phyloP scores from a whole-genome alignment of 1,140 invertebrate species.

The Planococcus citri region DNA sequence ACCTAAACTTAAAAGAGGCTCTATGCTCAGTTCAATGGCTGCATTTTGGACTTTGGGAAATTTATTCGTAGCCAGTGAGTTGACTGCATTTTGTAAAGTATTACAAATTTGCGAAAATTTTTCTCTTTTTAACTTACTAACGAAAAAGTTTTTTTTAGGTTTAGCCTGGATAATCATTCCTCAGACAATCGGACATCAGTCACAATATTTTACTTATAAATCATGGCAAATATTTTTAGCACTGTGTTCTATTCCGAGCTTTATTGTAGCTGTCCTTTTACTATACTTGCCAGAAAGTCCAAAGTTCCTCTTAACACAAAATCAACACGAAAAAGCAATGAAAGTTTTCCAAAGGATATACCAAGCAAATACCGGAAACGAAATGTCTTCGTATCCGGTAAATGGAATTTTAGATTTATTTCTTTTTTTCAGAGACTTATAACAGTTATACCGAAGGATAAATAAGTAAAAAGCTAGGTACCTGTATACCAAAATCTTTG shows the following conservation, averaged over 20 bases:
- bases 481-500: too few relatives aligned
- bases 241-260: constrained; percentile 47
- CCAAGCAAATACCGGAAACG: constrained; percentile 51
- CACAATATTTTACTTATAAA: constrained; percentile 46
- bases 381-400: constrained; percentile 52
- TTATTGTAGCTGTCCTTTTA: constrained; percentile 49
- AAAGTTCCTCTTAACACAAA: constrained; percentile 65
- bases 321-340: constrained; percentile 56
- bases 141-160: constrained; percentile 34
- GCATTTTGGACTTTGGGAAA: constrained; percentile 73
- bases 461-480: too few relatives aligned
- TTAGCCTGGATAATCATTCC: constrained; percentile 62
- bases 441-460: too few relatives aligned
- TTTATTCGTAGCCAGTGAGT: constrained; percentile 61
- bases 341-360: constrained; percentile 54
- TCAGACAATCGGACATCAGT: constrained; percentile 41
- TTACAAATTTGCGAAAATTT: not conserved
- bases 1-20: constrained; percentile 56
- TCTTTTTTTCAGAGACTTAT: not conserved
- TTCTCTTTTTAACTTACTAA: not conserved
- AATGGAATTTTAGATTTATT: constrained; percentile 28
- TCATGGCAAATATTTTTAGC: constrained; percentile 65
- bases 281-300: constrained; percentile 73
- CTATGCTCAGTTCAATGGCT: constrained; percentile 65
- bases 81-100: not conserved